These are phyloP conservation scores for Mirza zaza DNA, from an alignment of 2,113 vertebrate species.

Conservation along the genomic window DNA sequence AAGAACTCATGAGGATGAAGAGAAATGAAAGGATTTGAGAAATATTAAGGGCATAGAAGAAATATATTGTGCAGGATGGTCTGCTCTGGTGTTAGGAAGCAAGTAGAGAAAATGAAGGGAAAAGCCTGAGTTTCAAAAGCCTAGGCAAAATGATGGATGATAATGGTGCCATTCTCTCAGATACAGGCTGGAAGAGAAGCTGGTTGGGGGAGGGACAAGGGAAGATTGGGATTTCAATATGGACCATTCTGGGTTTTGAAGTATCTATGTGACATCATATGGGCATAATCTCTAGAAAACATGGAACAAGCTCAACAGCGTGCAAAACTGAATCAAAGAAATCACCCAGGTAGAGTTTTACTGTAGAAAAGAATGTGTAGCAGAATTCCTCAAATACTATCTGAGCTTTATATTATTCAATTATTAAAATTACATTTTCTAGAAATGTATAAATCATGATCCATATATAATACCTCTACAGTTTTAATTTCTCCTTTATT, in stretches of 20 bases:
- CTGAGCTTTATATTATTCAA: background rate
- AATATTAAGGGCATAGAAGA: background rate
- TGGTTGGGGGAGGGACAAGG: background rate
- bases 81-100: background rate
- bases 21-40: background rate
- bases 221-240: background rate
- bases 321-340: background rate
- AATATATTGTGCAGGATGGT: background rate
- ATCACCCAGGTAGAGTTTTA: background rate
- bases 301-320: background rate
- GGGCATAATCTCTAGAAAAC: background rate
- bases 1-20: background rate
- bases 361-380: background rate
- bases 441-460: background rate
- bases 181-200: background rate
- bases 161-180: background rate
- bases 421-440: slow-evolving; percentile 4
- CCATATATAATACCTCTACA: background rate
- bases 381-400: background rate
- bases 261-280: background rate
- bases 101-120: background rate
- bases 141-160: background rate
- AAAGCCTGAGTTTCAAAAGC: background rate
- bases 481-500: slow-evolving; percentile 24
- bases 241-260: background rate